phyloP scores from a whole-genome alignment of 1,140 invertebrate species.

The Bombus consobrinus region DNA sequence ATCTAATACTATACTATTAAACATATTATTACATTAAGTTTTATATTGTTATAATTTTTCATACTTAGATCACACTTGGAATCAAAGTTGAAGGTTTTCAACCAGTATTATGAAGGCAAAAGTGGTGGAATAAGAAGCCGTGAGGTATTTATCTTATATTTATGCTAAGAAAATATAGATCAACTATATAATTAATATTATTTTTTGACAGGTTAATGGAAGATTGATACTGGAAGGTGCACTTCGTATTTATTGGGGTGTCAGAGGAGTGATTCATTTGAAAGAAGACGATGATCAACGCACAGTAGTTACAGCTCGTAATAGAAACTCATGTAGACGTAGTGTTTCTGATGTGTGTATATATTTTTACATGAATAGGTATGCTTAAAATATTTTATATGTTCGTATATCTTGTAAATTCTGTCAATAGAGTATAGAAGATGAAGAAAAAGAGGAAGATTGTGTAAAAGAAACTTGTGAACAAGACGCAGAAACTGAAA shows the following conservation, averaged over 20 bases:
- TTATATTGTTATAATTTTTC: conserved; percentile 5
- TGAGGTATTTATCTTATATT: conserved; percentile 81
- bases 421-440: conserved; percentile 67
- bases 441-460: conserved; percentile 72
- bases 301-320: conserved; percentile 87
- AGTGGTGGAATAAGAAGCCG: conserved; percentile 89
- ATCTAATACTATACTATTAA: not conserved
- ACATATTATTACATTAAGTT: conserved; percentile 19
- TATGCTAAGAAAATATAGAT: conserved; percentile 11
- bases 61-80: conserved; percentile 88
- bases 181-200: not conserved
- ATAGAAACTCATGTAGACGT: conserved; percentile 87
- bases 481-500: conserved; percentile 70
- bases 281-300: conserved; percentile 94
- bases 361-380: not conserved
- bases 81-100: conserved; percentile 90
- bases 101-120: conserved; percentile 91
- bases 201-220: conserved; percentile 86
- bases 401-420: conserved; percentile 17
- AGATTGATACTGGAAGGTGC: conserved; percentile 91
- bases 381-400: not conserved
- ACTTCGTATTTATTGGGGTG: conserved; percentile 92
- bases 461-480: conserved; percentile 66
- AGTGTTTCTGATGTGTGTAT: conserved; percentile 76
- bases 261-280: conserved; percentile 91